These are phyloP conservation scores for Cephus runcator DNA, from an alignment of 2,888 invertebrate species.

Conservation along the genomic window DNA sequence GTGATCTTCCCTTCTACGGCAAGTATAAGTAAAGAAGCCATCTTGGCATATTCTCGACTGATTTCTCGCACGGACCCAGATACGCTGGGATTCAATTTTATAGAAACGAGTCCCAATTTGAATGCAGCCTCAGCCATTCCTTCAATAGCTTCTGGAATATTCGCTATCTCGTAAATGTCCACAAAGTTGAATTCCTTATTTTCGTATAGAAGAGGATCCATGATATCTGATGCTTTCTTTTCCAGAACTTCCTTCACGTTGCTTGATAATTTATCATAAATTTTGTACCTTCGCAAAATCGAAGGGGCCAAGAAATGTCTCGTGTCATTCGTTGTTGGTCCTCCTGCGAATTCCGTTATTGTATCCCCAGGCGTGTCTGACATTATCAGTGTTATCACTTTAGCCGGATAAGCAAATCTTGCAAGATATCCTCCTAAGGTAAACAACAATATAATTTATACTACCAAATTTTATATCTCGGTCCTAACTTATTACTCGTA, in stretches of 20 bases:
- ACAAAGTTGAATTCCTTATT: conserved; percentile 42
- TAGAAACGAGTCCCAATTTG: conserved; percentile 39
- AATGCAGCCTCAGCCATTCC: conserved; percentile 40
- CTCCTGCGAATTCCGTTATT: conserved; percentile 72
- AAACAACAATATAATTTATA: not conserved
- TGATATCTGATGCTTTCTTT: conserved; percentile 7
- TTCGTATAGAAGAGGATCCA: conserved; percentile 23
- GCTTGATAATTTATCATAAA: conserved; percentile 57
- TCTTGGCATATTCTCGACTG: conserved; percentile 42
- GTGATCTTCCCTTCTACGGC: conserved; percentile 45
- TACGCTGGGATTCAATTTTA: conserved; percentile 36
- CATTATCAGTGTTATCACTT: conserved; percentile 70
- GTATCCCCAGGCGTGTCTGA: conserved; percentile 74
- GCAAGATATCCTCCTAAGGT: conserved; percentile 66
- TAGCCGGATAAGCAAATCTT: conserved; percentile 57
- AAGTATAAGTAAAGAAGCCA: conserved; percentile 46
- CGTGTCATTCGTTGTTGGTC: conserved; percentile 69
- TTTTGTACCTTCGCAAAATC: conserved; percentile 66
- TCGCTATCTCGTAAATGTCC: conserved; percentile 39
- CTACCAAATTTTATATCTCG: not conserved
- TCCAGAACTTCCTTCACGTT: conserved; percentile 41
- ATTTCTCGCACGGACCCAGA: conserved; percentile 26
- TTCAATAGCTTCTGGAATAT: conserved; percentile 42
- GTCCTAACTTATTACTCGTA: not conserved
- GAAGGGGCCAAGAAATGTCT: conserved; percentile 55